phyloP scores from a whole-genome alignment of 1,140 invertebrate species.

The Drosophila ananassae region DNA sequence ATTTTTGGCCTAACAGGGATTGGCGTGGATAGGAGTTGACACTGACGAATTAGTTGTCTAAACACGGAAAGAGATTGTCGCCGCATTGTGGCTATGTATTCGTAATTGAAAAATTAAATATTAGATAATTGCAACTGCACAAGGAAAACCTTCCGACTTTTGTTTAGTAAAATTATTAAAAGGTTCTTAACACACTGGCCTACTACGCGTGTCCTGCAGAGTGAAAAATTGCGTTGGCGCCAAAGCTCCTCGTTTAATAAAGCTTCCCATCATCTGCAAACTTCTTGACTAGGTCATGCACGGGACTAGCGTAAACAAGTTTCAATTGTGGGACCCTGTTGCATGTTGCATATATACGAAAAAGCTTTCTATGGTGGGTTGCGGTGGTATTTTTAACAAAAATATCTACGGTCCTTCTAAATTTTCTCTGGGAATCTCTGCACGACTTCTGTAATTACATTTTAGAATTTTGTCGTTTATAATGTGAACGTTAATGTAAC shows the following conservation, averaged over 20 bases:
- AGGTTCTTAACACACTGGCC: background rate
- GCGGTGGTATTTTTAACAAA: too few species aligned
- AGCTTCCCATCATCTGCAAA: background rate
- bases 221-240: background rate
- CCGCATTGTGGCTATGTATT: slow-evolving; percentile 39
- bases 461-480: too few species aligned
- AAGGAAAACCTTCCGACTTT: background rate
- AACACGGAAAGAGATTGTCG: slow-evolving; percentile 28
- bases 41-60: slow-evolving; percentile 35
- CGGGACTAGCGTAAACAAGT: too few species aligned
- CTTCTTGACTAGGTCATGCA: too few species aligned
- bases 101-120: background rate
- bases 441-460: too few species aligned
- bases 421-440: too few species aligned
- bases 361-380: too few species aligned
- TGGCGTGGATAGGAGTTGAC: background rate
- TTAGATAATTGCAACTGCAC: background rate
- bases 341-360: too few species aligned
- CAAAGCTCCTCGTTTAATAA: background rate
- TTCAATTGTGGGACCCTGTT: too few species aligned
- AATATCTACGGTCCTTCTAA: too few species aligned
- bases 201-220: background rate
- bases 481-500: too few species aligned
- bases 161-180: background rate
- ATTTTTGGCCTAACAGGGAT: background rate